Base-by-base conservation (phyloP, 2,888 invertebrate species). In the Anorthoa munda region DNA sequence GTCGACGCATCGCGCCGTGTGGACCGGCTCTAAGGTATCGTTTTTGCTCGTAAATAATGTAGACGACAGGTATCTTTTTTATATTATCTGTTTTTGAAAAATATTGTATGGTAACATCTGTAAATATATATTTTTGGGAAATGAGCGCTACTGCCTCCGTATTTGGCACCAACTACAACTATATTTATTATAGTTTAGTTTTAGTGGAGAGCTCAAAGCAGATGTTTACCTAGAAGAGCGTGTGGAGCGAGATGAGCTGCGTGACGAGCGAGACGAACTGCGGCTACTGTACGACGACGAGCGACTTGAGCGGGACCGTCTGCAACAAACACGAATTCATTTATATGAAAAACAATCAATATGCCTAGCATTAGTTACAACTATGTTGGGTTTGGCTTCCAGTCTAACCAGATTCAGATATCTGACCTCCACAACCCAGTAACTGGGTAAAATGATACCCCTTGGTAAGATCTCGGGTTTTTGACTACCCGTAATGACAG, bases 241-340 rank as follows among this genome's bases (percentile, higher is more conserved):
- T 12, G 97, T 96, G 21, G 97, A 97, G 26, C 97, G 75, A 4
- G 75, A 75, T 0, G 75, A 61, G 61, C 75, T 75, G 15, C 75
- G 75, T 4, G 75, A 64, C 12, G 77, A 77, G 17, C 77, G 77
- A 5, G 97, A 96, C 17, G 97, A 97, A 26, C 97, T 97, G 53
- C 97, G 94, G 86, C 95, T 96, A 90, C 94, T 96, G 92, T 97
- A 97, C 7, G 97, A 97, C 83, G 96, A 96, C 66, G 95, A 95
- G 9, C 96, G 93, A 64, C 92, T 93, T 13, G 96, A 95, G 2
- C 94, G 93, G 23, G 95, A 95, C 2, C 94, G 91, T 53, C 95
- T 95, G 91, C 0, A 87, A 86, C 70, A 67, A 72, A 63, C 9
- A 56, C 50, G 3, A 39, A 39, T 39, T 9, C 7, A 39, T 9